Percentiles rank a stretch among this genome's conserved stretches.
Evolutionary conservation across 2,888 invertebrate genomes (phyloP).

Genomic region (Agrilus cyanescens): DNA sequence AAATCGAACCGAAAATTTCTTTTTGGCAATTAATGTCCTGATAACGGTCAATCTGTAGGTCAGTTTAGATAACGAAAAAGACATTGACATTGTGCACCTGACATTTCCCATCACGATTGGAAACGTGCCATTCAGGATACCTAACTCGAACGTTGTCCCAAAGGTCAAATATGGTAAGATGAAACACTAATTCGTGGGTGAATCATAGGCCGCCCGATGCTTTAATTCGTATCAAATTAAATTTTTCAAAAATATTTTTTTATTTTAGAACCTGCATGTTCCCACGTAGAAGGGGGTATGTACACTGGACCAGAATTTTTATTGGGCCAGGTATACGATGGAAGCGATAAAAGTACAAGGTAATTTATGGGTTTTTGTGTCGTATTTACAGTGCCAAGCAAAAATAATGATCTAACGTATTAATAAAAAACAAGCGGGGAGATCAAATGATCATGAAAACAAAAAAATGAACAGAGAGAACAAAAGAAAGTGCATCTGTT

Average conservation of each 20-base stretch:
- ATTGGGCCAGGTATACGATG: conserved; percentile 66
- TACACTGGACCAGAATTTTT: conserved; percentile 69
- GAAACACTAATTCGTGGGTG: not conserved
- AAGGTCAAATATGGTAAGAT: conserved; percentile 51
- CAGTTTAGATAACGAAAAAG: conserved; percentile 55
- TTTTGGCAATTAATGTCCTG: not conserved
- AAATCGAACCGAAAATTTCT: not conserved
- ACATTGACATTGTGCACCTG: conserved; percentile 57
- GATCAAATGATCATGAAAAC: not conserved
- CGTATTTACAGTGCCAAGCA: not conserved
- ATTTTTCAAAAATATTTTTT: conserved; percentile 2
- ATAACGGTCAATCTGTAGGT: conserved; percentile 37
- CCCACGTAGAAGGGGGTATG: conserved; percentile 64
- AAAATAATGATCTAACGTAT: not conserved
- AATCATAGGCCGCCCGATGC: not conserved
- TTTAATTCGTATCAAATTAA: not conserved
- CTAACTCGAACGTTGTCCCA: conserved; percentile 48
- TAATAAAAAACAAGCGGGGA: not conserved
- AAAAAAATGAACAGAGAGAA: not conserved
- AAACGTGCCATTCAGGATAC: conserved; percentile 59
- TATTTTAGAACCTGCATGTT: conserved; percentile 50
- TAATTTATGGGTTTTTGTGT: not conserved
- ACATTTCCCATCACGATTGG: conserved; percentile 66
- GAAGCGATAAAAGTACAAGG: conserved; percentile 34
- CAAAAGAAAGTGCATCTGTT: not conserved